Percentiles rank a stretch among this genome's conserved stretches.
phyloP scores from a whole-genome alignment of 37 sponge, comb jelly and placozoan genomes.

The Oscarella lobularis region DNA sequence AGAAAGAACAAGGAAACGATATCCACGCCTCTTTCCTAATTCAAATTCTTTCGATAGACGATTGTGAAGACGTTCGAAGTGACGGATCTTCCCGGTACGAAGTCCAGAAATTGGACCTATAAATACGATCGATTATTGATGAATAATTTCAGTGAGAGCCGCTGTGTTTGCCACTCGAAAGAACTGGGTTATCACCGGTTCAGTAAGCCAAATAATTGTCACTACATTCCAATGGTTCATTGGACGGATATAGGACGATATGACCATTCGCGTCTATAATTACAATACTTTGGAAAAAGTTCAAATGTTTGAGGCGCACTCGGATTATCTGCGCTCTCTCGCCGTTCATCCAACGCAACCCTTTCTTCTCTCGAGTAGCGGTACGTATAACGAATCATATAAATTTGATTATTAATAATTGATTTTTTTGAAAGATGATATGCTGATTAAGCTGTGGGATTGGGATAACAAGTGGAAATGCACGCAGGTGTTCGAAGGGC shows the following conservation, averaged over 20 bases:
- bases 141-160: constrained; percentile 48
- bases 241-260: constrained; percentile 61
- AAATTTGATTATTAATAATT: not conserved
- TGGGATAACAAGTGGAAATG: constrained; percentile 95
- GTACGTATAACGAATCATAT: too few relatives aligned
- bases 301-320: constrained; percentile 85
- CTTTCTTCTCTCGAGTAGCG: constrained; percentile 86
- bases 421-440: constrained; percentile 66
- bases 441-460: constrained; percentile 96
- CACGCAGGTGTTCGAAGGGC: constrained; percentile 91
- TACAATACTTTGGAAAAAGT: constrained; percentile 97
- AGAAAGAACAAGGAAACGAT: too few relatives aligned
- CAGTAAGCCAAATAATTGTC: constrained; percentile 23
- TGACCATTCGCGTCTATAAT: constrained; percentile 83
- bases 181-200: constrained; percentile 91
- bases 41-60: constrained; percentile 16
- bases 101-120: not conserved
- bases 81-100: constrained; percentile 66
- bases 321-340: constrained; percentile 87
- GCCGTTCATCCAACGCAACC: constrained; percentile 89
- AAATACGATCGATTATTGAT: not conserved
- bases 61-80: constrained; percentile 85
- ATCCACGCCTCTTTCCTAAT: too few relatives aligned
- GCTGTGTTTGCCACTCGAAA: constrained; percentile 88
- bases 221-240: not conserved